Evolutionary conservation across 2,888 invertebrate species (phyloP), one percentile per base, ranked within the genome.

Genomic region (Stenodema calcarata): DNA sequence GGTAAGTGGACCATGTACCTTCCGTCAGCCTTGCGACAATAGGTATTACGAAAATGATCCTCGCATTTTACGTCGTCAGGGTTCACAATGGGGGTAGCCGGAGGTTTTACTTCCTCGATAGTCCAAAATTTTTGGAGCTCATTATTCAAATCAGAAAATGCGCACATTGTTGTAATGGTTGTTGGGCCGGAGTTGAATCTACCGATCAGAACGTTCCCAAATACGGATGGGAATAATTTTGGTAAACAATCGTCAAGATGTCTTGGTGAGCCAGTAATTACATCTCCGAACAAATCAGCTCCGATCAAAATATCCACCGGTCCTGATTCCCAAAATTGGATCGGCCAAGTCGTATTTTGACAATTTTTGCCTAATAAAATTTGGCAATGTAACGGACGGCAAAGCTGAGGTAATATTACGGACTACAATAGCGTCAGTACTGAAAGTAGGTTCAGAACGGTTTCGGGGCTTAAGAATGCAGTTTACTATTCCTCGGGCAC

Each of bases 21-120:
- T 41, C 88, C 88, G 16, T 23, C 75, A n/a, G 28, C 75, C 18
- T 87, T 79, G 23, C 88, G 73, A 41, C 41, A 44, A 75, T 88
- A 41, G 11, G 86, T 88, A 16, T 42, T 16, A 9, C 14, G 18
- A 44, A 87, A 88, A 69, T 86, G 7, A 4, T 35, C 35, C 35
- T 35, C 35, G 35, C 35, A 35, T 4, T 35, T 35, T 35, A 85
- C 42, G 16, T 82, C 87, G 3, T n/a, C 86, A 14, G 81, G 86
- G 73, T 78, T 70, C 12, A n/a, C 9, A n/a, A 7, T 7, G 7
- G n/a, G 35, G 18, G 23, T n/a, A 28, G 44, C 54, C 28, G n/a
- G 14, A 0, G 18, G 18, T n/a, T 54, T 54, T 4, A 41, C 23
- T 85, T 87, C 87, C 42, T 87, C 87, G 7, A 62, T n/a, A 50